Percentiles rank a stretch among this genome's conserved stretches.
Conservation (phyloP, 64 coral and sea anemone genomes). For the Actinia equina region DNA sequence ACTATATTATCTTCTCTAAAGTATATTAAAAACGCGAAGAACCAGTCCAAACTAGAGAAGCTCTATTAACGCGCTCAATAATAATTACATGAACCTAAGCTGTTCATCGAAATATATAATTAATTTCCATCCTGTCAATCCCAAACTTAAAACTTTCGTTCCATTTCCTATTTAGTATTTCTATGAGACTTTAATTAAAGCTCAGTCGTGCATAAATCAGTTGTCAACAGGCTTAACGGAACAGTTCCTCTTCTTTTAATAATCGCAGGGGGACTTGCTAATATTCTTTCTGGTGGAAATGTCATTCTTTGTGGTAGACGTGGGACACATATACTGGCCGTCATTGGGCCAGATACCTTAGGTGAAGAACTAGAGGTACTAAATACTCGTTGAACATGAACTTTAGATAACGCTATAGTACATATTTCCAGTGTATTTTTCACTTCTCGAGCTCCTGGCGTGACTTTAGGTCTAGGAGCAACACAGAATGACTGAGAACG, state of each 20-base stretch:
- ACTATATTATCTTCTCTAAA: background rate
- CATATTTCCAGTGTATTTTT: slow-evolving; percentile 24
- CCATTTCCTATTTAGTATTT: background rate
- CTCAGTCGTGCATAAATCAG: slow-evolving; percentile 73
- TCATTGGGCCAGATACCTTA: background rate
- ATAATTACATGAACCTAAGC: background rate
- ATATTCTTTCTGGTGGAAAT: background rate
- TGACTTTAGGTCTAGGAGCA: slow-evolving; percentile 25
- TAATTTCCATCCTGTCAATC: background rate
- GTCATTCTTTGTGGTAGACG: background rate
- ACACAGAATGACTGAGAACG: slow-evolving; percentile 45
- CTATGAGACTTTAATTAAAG: background rate
- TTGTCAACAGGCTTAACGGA: slow-evolving; percentile 47
- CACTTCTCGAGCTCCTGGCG: slow-evolving; percentile 21
- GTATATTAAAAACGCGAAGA: background rate
- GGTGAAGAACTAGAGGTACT: slow-evolving; percentile 13
- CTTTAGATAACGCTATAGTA: slow-evolving; percentile 50
- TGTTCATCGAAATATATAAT: background rate
- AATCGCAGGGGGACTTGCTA: background rate
- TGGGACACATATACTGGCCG: background rate
- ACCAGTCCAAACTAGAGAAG: background rate
- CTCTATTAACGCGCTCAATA: background rate
- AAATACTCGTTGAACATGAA: slow-evolving; percentile 42
- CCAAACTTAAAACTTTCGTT: background rate
- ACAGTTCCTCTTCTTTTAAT: background rate